Base-by-base conservation (phyloP, 2,888 invertebrate genomes). In the Oxystoma pomonae region DNA sequence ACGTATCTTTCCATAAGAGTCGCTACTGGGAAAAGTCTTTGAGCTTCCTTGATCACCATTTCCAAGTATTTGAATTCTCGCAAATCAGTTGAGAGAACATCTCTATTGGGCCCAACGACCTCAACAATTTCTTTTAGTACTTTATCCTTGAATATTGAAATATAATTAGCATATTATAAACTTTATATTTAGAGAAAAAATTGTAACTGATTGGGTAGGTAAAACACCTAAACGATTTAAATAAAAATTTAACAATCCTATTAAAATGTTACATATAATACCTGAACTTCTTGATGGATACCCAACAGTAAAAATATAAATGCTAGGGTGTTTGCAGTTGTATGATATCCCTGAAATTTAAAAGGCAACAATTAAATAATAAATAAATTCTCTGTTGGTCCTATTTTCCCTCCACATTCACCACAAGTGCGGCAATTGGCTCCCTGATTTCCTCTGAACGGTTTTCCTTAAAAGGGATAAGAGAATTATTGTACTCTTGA, bases 11-110 rank as follows among this genome's bases (percentile, higher is more conserved):
- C 84, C 71, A 90, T 84, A 70, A 87, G 83, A 35, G 86, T 86
- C 2, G 89, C 88, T 68, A 87, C 87, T 1, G 90, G 89, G 69
- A 85, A 88, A 5, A 90, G 75, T 57, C 89, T 78, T 58, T 89
- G 72, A 0, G 87, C 82, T 74, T 89, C 89, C 74, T 90, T 90
- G 57, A 90, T 86, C 68, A 87, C 88, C 68, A 85, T 84, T 68
- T 89, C 89, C 65, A 89, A 80, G 71, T 88, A 89, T 63, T 83
- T 83, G 85, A 90, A 85, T 62, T 84, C 82, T 65, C 84, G 76
- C n/a, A 90, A 76, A 68, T 86, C 85, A 7, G 59, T 61, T 16
- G 64, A 50, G 12, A 56, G 55, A 1, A 81, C 83, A 1, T 83
- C 82, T 0, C 82, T 75, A 2, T 84, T 81, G 78, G 83, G 16